Base-by-base conservation (phyloP, 2,888 invertebrate species). In the Ctena decussata region DNA sequence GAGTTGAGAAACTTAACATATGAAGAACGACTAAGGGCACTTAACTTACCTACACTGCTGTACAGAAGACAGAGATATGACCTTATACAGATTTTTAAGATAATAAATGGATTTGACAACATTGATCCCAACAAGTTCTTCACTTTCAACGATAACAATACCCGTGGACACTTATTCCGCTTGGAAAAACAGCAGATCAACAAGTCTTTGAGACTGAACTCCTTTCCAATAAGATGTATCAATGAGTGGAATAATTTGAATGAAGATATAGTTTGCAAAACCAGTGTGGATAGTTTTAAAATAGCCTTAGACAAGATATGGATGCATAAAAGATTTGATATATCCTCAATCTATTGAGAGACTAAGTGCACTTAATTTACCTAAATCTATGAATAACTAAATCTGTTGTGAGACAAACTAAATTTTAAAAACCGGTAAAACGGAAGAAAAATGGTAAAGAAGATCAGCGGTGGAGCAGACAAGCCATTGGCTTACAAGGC, bases 141-240 rank as follows among this genome's bases (percentile, higher is more conserved):
- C 65, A 35, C 65, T 65, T 65, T 65, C 21, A 65, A 65, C 35
- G 65, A 35, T 35, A 65, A 65, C 21, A 65, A 35, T 18, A 65
- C 65, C 32, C 65, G 35, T 35, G 65, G 65, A 65, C 65, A 65
- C 35, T 65, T 65, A 65, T 65, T 65, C 65, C 21, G 65, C 18
- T 65, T 35, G 65, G 65, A 65, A 65, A 65, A 65, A 65, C 65
- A 35, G 32, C 65, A 65, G 32, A 35, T 65, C 18, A 65, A 35
- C 8, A 65, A 65, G 35, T 65, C 65, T 3, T 65, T 65, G 35
- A 65, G 65, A 35, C 65, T 65, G 35, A 65, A 65, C 35, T 65
- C 65, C 32, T 65, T 65, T 35, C 65, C 65, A 65, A 65, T 21
- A 21, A 65, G 65, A 65, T 65, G 65, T 35, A 65, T 65, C 8